These are phyloP conservation scores for Hemibagrus wyckioides DNA, from an alignment of 2,113 vertebrate species.

Conservation along the genomic window DNA sequence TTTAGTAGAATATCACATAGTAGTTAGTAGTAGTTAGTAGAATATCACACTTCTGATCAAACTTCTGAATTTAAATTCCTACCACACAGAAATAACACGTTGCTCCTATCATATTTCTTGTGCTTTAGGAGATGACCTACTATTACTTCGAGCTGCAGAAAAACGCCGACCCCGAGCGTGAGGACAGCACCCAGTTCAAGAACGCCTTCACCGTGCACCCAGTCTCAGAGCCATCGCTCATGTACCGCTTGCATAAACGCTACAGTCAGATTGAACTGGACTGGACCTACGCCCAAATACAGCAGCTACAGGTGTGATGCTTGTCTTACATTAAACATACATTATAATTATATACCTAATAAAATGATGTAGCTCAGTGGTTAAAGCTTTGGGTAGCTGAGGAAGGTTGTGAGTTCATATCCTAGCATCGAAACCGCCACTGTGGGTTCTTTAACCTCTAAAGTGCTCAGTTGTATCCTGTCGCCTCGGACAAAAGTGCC, in stretches of 20 bases:
- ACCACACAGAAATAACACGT: background rate
- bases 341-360: background rate
- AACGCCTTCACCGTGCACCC: constrained; percentile 87
- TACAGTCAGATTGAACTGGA: constrained; percentile 91
- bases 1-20: background rate
- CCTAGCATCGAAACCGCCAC: background rate
- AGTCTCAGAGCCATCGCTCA: constrained; percentile 84
- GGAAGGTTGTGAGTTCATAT: background rate
- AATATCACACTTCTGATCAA: background rate
- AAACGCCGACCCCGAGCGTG: constrained; percentile 87
- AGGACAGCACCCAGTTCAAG: constrained; percentile 82
- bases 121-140: constrained; percentile 84
- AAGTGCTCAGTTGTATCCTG: too few relatives aligned
- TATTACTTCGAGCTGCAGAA: constrained; percentile 88
- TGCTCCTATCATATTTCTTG: background rate
- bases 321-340: background rate
- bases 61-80: background rate
- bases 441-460: background rate
- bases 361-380: background rate
- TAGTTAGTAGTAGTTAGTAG: background rate
- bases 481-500: background rate
- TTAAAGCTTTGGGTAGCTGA: background rate
- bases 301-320: constrained; percentile 87
- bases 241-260: constrained; percentile 92
- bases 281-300: constrained; percentile 85